Evolutionary conservation across 1,140 invertebrate genomes (phyloP), one percentile per base, ranked within the genome.

Genomic region (Leptestheria dahalacensis): DNA sequence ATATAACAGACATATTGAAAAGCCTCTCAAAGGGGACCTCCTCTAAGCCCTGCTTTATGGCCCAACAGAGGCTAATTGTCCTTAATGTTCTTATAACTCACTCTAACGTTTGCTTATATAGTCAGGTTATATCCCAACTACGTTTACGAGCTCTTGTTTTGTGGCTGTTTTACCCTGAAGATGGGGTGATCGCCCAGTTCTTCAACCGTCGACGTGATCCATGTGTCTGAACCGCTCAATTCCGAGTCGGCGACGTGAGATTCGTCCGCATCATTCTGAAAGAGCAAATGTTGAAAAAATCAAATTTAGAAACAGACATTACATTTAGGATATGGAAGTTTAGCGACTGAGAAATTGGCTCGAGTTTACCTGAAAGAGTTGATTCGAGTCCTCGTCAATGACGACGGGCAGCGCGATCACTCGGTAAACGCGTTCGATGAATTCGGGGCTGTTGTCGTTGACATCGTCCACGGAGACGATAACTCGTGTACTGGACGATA

Each of bases 361-460:
- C n/a, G n/a, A n/a, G n/a, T n/a, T 21, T 60, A 60, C 58, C 49
- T 60, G 58, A 12, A 29, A 50, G 26, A 23, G 49, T n/a, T 2
- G 59, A 48, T 48, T 64, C 61, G 33, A 15, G 15, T 41, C 33
- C 6, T 41, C 33, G 33, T 41, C 21, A 26, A 26, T 12, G 21
- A 41, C 24, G 33, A 60, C 41, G 48, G 79, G 82, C 15, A 86
- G 87, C 63, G 91, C 82, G 67, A 79, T 80, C 57, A 92, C 77
- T 64, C 84, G 82, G 72, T 91, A 90, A 63, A 84, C 82, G 56
- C 80, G 79, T 66, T 90, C 82, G 64, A 85, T 81, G 71, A 93
- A 93, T 64, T 81, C 78, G 0, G 88, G 88, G 47, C 78, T 77
- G 67, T 88, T 81, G 70, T 94, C 91, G 74, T 94, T 93, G 60